Conservation (phyloP, 2,113 vertebrate genomes). For the Balaeniceps rex region DNA sequence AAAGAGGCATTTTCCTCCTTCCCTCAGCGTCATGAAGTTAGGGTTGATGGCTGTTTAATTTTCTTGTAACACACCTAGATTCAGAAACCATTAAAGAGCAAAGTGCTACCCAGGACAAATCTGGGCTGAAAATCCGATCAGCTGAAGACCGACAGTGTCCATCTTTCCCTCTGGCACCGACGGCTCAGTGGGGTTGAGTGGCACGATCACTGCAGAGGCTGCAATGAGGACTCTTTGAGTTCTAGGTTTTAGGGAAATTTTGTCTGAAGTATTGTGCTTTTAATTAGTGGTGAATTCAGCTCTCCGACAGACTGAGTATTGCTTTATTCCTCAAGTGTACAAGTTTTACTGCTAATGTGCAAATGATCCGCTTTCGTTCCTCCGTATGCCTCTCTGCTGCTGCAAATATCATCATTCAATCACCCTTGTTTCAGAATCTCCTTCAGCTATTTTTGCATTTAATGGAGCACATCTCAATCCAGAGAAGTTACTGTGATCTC, state of each 20-base stretch:
- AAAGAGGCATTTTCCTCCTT: neutral
- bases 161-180: neutral
- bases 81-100: neutral
- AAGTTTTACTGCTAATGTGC: neutral
- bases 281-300: neutral
- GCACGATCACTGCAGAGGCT: neutral
- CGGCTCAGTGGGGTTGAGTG: accelerated
- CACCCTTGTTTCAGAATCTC: neutral
- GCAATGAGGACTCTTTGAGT: neutral
- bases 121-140: too few relatives aligned
- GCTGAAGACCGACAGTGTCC: accelerated
- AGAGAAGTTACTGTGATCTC: neutral
- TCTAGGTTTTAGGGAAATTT: neutral
- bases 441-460: neutral
- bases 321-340: neutral
- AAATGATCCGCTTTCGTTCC: neutral
- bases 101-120: neutral
- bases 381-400: neutral
- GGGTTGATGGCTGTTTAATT: neutral
- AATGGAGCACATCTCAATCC: neutral
- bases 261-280: neutral
- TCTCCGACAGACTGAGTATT: neutral
- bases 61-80: neutral
- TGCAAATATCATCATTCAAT: neutral
- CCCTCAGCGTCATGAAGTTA: neutral